These are phyloP conservation scores for Calameuta pallipes DNA, from an alignment of 2,888 invertebrate genomes.

Conservation along the genomic window DNA sequence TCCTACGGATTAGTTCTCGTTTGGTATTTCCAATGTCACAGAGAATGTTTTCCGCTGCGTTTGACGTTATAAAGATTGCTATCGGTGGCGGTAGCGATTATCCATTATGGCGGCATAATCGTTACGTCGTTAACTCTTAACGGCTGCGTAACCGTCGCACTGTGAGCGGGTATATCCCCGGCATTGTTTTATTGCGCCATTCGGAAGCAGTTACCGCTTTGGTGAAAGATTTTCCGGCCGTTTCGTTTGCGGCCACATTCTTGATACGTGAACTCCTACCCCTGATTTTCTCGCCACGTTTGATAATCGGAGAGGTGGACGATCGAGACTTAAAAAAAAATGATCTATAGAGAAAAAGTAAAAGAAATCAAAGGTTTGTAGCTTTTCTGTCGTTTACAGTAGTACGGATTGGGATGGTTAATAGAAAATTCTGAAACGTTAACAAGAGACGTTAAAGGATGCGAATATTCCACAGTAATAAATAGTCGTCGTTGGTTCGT, in stretches of 20 bases:
- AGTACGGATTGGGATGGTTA: neutral
- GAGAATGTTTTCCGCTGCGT: constrained; percentile 44
- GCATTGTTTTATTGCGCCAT: constrained; percentile 42
- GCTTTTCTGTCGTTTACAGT: neutral
- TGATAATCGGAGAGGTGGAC: neutral
- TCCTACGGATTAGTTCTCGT: neutral
- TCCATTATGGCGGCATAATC: constrained; percentile 61
- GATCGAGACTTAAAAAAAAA: neutral
- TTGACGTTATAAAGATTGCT: constrained; percentile 59
- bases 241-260: constrained; percentile 11
- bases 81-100: constrained; percentile 61
- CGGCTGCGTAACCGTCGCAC: constrained; percentile 44
- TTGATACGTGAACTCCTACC: constrained; percentile 15
- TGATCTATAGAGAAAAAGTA: too few relatives aligned
- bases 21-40: neutral
- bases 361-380: neutral
- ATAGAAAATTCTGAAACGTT: neutral
- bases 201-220: constrained; percentile 27
- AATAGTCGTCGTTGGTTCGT: constrained; percentile 3
- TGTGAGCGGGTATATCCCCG: constrained; percentile 16
- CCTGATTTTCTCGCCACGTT: neutral
- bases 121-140: constrained; percentile 61
- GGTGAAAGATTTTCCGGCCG: constrained; percentile 13
- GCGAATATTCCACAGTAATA: constrained; percentile 9
- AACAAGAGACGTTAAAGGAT: constrained; percentile 10